phyloP scores from a whole-genome alignment of 1,140 invertebrate species.

The Acromyrmex heyeri region DNA sequence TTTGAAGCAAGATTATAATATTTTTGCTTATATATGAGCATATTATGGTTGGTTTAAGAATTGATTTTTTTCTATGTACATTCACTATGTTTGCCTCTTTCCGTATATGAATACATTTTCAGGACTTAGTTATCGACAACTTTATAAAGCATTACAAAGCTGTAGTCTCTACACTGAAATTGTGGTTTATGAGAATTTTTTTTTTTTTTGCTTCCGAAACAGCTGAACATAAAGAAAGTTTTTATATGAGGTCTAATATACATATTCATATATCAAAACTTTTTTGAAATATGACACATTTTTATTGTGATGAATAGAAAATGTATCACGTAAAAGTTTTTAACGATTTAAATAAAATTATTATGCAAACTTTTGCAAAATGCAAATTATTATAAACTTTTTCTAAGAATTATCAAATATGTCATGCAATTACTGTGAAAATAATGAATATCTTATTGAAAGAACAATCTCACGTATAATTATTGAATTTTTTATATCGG shows the following conservation, averaged over 20 bases:
- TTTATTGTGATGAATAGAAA: background rate
- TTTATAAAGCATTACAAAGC: background rate
- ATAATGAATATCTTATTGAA: background rate
- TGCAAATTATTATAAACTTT: background rate
- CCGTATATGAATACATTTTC: too few relatives aligned
- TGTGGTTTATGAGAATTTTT: background rate
- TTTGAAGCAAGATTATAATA: too few relatives aligned
- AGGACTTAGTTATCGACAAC: too few relatives aligned
- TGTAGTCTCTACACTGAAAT: too few relatives aligned
- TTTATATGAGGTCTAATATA: background rate
- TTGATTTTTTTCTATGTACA: too few relatives aligned
- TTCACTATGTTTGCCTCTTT: too few relatives aligned
- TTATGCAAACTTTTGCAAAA: background rate
- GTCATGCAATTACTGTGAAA: background rate
- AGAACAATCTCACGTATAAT: background rate
- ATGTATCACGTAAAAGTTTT: background rate
- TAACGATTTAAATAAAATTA: slow-evolving; percentile 2
- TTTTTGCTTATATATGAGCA: too few relatives aligned
- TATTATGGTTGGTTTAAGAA: too few relatives aligned
- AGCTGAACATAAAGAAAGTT: slow-evolving; percentile 13
- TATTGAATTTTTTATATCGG: background rate
- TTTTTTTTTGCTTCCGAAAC: background rate
- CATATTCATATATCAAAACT: background rate
- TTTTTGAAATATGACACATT: background rate
- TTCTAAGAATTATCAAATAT: background rate